These are phyloP conservation scores for Dryomyza anilis DNA, from an alignment of 2,888 invertebrate species.

Conservation along the genomic window DNA sequence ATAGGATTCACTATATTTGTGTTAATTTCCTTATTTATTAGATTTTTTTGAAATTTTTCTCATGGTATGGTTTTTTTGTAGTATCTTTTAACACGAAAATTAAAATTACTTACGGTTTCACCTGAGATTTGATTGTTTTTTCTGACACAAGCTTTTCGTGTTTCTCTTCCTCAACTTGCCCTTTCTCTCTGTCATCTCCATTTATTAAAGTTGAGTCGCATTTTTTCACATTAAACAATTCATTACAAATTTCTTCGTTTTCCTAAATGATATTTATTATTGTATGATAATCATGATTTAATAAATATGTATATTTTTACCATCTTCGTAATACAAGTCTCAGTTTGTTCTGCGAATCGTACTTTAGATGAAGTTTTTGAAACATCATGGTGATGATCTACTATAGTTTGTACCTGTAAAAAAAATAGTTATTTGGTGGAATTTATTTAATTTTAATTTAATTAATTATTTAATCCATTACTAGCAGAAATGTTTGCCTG, in stretches of 20 bases:
- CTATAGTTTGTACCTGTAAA: slow-evolving; percentile 86
- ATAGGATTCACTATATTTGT: too few relatives aligned
- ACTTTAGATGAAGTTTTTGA: slow-evolving; percentile 82
- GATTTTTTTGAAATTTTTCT: too few relatives aligned
- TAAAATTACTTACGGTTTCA: neutral
- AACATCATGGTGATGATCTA: slow-evolving; percentile 86
- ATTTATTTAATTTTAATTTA: neutral
- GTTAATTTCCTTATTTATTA: too few relatives aligned
- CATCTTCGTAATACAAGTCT: slow-evolving; percentile 28
- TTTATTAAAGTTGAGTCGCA: neutral
- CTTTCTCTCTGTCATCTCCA: slow-evolving; percentile 7
- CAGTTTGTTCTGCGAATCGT: slow-evolving; percentile 76
- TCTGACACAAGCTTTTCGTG: neutral
- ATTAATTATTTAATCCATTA: too few relatives aligned
- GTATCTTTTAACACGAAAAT: too few relatives aligned
- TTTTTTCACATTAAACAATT: neutral
- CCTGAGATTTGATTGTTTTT: neutral
- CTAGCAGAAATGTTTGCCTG: neutral
- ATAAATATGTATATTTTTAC: neutral
- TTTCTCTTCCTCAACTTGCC: slow-evolving; percentile 9
- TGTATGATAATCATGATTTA: too few relatives aligned
- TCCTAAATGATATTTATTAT: neutral
- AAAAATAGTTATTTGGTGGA: too few relatives aligned
- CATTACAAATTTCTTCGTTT: too few relatives aligned
- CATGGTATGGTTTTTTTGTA: too few relatives aligned